Evolutionary conservation across 1,140 invertebrate genomes (phyloP).

Genomic region (Calycopis cecrops): DNA sequence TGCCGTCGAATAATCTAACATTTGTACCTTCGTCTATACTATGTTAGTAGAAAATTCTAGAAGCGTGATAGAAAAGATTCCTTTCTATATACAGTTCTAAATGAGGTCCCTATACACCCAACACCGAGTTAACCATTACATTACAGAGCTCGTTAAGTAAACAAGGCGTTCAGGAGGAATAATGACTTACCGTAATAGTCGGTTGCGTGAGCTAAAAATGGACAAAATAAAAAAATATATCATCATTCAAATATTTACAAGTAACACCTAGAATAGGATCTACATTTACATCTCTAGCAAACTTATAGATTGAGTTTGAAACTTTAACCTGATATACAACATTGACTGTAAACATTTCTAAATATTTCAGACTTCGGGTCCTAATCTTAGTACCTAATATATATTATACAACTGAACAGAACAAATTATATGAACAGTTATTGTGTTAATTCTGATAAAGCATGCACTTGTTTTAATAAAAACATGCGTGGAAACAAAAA

Average conservation of each 20-base stretch:
- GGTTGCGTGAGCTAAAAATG: slow-evolving; percentile 93
- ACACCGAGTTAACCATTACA: slow-evolving; percentile 44
- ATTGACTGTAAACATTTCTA: neutral
- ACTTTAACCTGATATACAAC: slow-evolving; percentile 4
- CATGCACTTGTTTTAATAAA: slow-evolving; percentile 15
- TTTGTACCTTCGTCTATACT: slow-evolving; percentile 35
- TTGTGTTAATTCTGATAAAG: slow-evolving; percentile 14
- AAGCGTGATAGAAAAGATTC: slow-evolving; percentile 62
- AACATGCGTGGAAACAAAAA: slow-evolving; percentile 12
- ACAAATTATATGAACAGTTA: slow-evolving; percentile 8
- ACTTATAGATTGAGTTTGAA: neutral
- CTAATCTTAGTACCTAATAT: neutral
- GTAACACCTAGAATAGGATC: slow-evolving; percentile 1
- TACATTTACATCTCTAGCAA: neutral
- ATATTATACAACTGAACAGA: neutral
- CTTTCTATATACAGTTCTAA: slow-evolving; percentile 45
- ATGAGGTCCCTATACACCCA: slow-evolving; percentile 29
- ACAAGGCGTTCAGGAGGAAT: slow-evolving; percentile 77
- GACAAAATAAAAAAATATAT: slow-evolving; percentile 78
- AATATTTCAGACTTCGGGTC: neutral
- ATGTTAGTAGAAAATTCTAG: slow-evolving; percentile 69
- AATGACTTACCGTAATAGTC: slow-evolving; percentile 99
- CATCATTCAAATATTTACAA: slow-evolving; percentile 46
- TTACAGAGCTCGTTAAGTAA: slow-evolving; percentile 9
- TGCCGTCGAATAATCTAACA: slow-evolving; percentile 48